Evolutionary conservation across 2,888 invertebrate genomes (phyloP), one percentile per base, ranked within the genome.

Genomic region (Steinernema hermaphroditum): DNA sequence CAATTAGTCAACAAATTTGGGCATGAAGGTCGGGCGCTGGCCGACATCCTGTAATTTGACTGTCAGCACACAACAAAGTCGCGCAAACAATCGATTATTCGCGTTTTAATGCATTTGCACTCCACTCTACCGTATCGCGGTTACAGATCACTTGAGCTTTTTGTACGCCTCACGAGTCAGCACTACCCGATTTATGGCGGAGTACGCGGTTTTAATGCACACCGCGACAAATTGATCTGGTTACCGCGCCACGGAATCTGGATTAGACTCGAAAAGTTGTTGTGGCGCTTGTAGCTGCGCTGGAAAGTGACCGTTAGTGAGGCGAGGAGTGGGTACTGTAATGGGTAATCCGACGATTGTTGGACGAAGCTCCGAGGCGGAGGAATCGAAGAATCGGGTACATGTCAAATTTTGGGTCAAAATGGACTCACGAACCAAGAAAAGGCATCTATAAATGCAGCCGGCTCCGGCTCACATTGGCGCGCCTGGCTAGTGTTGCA

Each of bases 1-100:
- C 62, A 62, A 62, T 62, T 62, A 62, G 62, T 62, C 62, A 62
- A 62, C 62, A 62, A 62, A 62, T 62, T 62, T 62, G 62, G 62
- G 62, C 62, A 62, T 62, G 62, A 62, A 62, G 62, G 62, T 62
- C 62, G 62, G 62, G 29, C 62, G 62, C 29, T 32, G 62, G 6
- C 6, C 62, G 62, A 62, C 62, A 62, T 62, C 62, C 62, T 62
- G 62, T 62, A 62, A 62, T 62, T 62, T 62, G 62, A 62, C 62
- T 62, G 62, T 62, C 62, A 62, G 62, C 62, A 32, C 62, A 29
- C 32, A 29, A 29, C 29, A 62, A 62, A 62, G 62, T 29, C 62
- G 62, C 29, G 29, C 62, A 27, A 12, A 12, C 62, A 27, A 62
- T 62, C 62, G 62, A 62, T 62, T 62, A 62, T 9, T 24, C 32